A percentile compares a stretch with the other conserved stretches of the same genome.
phyloP scores from a whole-genome alignment of 2,113 vertebrate genomes.

The Sakesphorus luctuosus region DNA sequence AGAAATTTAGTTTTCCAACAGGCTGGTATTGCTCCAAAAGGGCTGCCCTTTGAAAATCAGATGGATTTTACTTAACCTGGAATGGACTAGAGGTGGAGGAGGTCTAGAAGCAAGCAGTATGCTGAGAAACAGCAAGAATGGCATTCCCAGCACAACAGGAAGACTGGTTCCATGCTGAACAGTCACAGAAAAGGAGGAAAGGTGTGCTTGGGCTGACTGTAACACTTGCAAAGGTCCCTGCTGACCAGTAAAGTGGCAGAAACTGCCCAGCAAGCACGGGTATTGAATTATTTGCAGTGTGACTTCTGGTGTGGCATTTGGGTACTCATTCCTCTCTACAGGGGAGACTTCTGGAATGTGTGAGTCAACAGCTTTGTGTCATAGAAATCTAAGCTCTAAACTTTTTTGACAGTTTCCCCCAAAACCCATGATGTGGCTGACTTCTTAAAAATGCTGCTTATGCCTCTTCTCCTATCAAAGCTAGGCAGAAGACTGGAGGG shows the following conservation, averaged over 20 bases:
- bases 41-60: not conserved
- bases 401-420: not conserved
- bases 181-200: rapidly evolving
- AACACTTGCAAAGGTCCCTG: not conserved
- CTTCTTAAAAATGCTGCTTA: not conserved
- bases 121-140: not conserved
- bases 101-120: not conserved
- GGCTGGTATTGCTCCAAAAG: not conserved
- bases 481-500: not conserved
- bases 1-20: not conserved
- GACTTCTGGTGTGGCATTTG: not conserved
- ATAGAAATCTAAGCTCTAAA: not conserved
- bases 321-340: not conserved
- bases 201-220: not conserved
- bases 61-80: not conserved
- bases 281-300: not conserved
- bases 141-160: not conserved
- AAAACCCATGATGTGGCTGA: not conserved
- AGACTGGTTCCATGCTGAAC: not conserved
- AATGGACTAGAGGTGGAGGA: not conserved
- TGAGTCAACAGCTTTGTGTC: not conserved
- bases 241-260: not conserved
- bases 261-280: not conserved
- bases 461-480: not conserved
- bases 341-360: not conserved